Evolutionary conservation across 1,140 invertebrate species (phyloP).

Genomic region (Drosophila bifasciata): DNA sequence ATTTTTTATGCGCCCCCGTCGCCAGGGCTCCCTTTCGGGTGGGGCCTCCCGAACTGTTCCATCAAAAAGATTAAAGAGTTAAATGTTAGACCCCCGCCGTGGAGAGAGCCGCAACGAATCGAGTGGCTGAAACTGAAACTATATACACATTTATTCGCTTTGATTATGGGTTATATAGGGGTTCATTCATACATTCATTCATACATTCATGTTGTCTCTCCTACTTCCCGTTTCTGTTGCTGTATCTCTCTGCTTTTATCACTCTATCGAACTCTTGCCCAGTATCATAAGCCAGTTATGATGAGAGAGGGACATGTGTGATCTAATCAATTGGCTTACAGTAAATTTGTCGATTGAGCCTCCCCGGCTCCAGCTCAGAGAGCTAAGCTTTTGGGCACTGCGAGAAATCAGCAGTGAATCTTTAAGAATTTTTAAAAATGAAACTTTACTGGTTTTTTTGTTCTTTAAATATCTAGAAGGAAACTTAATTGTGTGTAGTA

Average conservation of each 20-base stretch:
- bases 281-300: conserved; percentile 43
- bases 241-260: conserved; percentile 21
- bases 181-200: conserved; percentile 45
- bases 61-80: conserved; percentile 74
- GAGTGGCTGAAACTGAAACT: conserved; percentile 61
- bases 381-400: conserved; percentile 1
- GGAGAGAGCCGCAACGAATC: conserved; percentile 13
- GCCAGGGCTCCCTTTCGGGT: background rate
- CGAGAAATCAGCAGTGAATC: background rate
- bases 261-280: conserved; percentile 15
- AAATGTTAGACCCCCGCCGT: conserved; percentile 67
- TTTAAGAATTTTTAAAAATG: no score
- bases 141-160: conserved; percentile 44
- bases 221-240: background rate
- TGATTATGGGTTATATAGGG: conserved; percentile 58
- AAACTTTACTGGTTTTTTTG: no score
- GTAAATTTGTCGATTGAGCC: conserved; percentile 46
- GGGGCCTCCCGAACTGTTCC: conserved; percentile 27
- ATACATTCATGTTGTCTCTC: conserved; percentile 14
- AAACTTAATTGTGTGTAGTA: no score
- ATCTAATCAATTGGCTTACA: conserved; percentile 68
- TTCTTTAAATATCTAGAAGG: no score
- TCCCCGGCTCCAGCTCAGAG: background rate
- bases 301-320: conserved; percentile 40
- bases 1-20: conserved; percentile 75